Base-by-base conservation (phyloP, 2,888 invertebrate genomes). In the Enchytraeus crypticus region DNA sequence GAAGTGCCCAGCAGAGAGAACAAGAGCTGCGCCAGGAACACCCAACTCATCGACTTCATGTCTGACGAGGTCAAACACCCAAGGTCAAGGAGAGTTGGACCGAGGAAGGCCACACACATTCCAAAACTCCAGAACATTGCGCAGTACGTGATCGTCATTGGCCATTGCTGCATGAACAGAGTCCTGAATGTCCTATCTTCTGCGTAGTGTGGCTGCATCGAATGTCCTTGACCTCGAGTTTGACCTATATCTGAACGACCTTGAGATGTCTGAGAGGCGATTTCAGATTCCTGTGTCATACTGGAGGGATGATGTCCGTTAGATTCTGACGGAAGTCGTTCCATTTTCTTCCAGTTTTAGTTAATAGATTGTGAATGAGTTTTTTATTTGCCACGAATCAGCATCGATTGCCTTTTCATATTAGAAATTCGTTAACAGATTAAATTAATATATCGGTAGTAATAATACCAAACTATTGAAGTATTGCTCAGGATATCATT, bases 101-200 rank as follows among this genome's bases (percentile, higher is more conserved):
- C 81, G 38, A 82, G 72, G 68, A 81, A 81, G 21, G 80, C 81
- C 34, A 81, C 81, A 60, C 81, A 80, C 75, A 81, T 80, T n/a
- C 82, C 81, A 68, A 81, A 81, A 53, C 75, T 76, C 69, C 80
- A 79, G 69, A 81, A 81, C 14, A 79, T 78, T 5, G 73, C 64
- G 64, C 81, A 81, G 70, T 81, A 79, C 5, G 77, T 76, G 26
- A 79, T 63, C 5, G 80, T 80, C 8, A 77, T 72, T 33, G 75
- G 72, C 71, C 77, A 75, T 65, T 81, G 73, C 47, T 75, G 71
- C 65, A 71, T 71, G 63, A 80, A 79, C 34, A 80, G 70, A 56
- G 69, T 69, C 67, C 73, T 69, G 67, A 79, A 80, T 23, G 46
- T 27, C 23, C 34, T 27, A 0, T 33, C n/a, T 23, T 14, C n/a